phyloP scores from a whole-genome alignment of 2,113 vertebrate genomes.

The Tetraodon nigroviridis region DNA sequence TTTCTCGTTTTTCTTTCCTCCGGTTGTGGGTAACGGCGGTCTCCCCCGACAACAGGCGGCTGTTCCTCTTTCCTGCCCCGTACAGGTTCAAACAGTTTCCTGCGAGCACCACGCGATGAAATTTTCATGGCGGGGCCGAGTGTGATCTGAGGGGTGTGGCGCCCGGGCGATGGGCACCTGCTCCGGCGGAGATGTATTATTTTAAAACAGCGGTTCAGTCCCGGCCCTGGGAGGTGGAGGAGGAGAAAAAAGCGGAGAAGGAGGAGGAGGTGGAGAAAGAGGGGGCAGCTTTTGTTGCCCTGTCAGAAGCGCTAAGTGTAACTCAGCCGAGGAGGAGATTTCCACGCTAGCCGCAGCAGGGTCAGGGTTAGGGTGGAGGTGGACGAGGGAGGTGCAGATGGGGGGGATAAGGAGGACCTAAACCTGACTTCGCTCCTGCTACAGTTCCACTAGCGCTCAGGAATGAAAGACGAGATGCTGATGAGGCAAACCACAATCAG shows the following conservation, averaged over 20 bases:
- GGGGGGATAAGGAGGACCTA: conserved; percentile 14
- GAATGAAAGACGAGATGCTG: conserved; percentile 52
- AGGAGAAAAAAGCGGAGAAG: too few species aligned
- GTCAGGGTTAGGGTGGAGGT: conserved; percentile 32
- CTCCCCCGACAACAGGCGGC: conserved; percentile 33
- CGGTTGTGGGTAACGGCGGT: too few species aligned
- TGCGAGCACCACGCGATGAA: conserved; percentile 57
- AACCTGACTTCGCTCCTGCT: conserved; percentile 18
- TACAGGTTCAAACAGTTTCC: conserved; percentile 51
- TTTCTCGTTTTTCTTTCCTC: neutral
- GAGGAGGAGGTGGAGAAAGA: too few species aligned
- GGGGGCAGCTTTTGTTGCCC: conserved; percentile 69
- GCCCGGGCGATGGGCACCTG: conserved; percentile 62
- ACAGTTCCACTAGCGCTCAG: conserved; percentile 49
- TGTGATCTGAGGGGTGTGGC: conserved; percentile 66
- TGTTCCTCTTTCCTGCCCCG: conserved; percentile 29
- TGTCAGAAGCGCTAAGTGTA: conserved; percentile 62
- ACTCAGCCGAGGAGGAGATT: conserved; percentile 42
- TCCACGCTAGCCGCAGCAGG: conserved; percentile 24
- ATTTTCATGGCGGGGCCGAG: conserved; percentile 62
- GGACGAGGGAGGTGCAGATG: conserved; percentile 10
- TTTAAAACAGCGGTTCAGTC: conserved; percentile 70
- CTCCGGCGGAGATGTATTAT: conserved; percentile 65
- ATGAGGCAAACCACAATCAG: conserved; percentile 40
- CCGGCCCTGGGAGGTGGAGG: conserved; percentile 50